Percentiles rank a stretch among this genome's conserved stretches.
phyloP scores from a whole-genome alignment of 2,113 vertebrate genomes.

The Melanocharis versteri region DNA sequence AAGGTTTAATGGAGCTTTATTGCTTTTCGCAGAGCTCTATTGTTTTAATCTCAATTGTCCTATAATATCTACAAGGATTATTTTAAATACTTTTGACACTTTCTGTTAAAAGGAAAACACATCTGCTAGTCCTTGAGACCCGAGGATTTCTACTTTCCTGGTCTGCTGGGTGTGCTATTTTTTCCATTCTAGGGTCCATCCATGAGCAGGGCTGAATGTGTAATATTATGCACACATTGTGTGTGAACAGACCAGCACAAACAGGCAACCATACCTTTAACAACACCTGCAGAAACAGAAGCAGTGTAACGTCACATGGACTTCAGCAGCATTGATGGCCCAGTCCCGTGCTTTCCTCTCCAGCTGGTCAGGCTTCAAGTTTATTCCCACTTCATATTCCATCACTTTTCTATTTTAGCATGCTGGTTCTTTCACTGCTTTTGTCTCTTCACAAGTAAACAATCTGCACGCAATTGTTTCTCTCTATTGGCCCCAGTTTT shows the following conservation, averaged over 20 bases:
- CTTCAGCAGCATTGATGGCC: neutral
- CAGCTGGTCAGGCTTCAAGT: neutral
- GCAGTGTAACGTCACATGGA: neutral
- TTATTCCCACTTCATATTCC: neutral
- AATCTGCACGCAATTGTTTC: neutral
- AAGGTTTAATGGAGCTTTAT: conserved; percentile 70
- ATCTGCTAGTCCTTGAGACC: neutral
- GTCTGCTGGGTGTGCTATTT: neutral
- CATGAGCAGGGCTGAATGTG: accelerated
- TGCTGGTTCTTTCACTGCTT: neutral
- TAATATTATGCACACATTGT: neutral
- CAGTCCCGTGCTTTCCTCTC: neutral
- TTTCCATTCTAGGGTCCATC: neutral
- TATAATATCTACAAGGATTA: neutral
- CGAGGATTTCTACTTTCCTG: neutral
- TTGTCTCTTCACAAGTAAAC: neutral
- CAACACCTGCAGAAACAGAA: neutral
- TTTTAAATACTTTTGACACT: conserved; percentile 17
- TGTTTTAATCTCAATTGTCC: conserved; percentile 7
- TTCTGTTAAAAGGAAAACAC: neutral
- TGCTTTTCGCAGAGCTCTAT: conserved; percentile 25
- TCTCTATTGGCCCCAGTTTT: neutral
- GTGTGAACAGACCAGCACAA: neutral
- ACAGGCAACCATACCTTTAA: neutral
- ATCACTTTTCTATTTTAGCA: neutral